Percentiles rank a stretch among this genome's conserved stretches.
Conservation (phyloP, 92 coral and sea anemone genomes). For the Anthopleura xanthogrammica region DNA sequence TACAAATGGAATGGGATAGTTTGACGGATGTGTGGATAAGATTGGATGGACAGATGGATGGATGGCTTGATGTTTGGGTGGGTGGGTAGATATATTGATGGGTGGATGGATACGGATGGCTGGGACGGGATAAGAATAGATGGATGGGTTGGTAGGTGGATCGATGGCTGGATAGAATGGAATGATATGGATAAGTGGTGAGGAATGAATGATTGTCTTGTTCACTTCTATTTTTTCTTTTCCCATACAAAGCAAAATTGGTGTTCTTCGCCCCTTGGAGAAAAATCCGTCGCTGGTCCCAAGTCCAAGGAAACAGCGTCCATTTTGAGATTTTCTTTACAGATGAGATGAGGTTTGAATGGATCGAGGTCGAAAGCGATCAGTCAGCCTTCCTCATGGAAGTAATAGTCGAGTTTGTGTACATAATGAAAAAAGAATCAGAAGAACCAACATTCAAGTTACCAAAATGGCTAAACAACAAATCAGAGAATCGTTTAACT, state of each 20-base stretch:
- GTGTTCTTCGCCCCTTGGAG: conserved; percentile 84
- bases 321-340: conserved; percentile 85
- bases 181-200: too few relatives aligned
- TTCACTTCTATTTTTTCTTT: conserved; percentile 1
- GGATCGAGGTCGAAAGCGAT: conserved; percentile 80
- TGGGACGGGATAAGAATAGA: too few relatives aligned
- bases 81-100: too few relatives aligned
- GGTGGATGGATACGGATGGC: too few relatives aligned
- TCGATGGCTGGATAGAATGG: neutral
- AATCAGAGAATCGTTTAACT: conserved; percentile 42
- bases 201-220: neutral
- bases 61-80: too few relatives aligned
- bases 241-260: conserved; percentile 42
- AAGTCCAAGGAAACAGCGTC: conserved; percentile 78
- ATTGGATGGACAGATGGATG: too few relatives aligned
- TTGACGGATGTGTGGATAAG: neutral
- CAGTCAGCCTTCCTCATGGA: conserved; percentile 85
- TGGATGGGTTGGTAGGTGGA: neutral
- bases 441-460: conserved; percentile 51
- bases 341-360: conserved; percentile 74
- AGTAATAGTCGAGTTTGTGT: conserved; percentile 75
- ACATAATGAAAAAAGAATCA: conserved; percentile 54
- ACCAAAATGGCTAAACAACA: conserved; percentile 30
- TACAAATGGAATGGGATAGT: neutral
- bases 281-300: conserved; percentile 86